Percentiles rank a stretch among this genome's conserved stretches.
phyloP scores from a whole-genome alignment of 2,797 vertebrate species.

The Lepus townsendii region DNA sequence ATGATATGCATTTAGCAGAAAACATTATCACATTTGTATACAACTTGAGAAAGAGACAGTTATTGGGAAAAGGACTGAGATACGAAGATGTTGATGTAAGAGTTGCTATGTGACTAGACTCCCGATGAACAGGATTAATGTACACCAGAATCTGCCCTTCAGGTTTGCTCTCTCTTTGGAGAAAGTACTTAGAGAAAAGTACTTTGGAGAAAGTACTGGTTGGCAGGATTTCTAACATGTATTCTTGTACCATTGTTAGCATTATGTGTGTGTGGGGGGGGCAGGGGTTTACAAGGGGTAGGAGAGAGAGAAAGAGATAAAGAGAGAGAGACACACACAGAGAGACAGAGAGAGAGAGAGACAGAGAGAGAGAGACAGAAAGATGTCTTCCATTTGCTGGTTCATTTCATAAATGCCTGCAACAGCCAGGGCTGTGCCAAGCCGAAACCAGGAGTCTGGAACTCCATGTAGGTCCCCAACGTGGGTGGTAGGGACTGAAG shows the following conservation, averaged over 20 bases:
- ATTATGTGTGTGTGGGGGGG: too few species aligned
- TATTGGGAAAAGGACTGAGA: conserved; percentile 28
- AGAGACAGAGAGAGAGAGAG: too few species aligned
- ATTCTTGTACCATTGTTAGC: neutral
- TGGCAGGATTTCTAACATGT: neutral
- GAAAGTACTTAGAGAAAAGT: neutral
- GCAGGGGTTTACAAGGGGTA: too few species aligned
- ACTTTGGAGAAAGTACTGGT: conserved; percentile 12
- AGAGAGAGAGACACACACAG: too few species aligned
- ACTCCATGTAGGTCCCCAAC: too few species aligned
- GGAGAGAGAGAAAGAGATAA: too few species aligned
- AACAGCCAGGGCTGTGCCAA: too few species aligned
- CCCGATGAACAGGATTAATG: neutral
- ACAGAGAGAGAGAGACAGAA: too few species aligned
- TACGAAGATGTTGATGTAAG: neutral
- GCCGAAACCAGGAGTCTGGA: too few species aligned
- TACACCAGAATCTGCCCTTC: neutral
- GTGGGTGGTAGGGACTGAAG: too few species aligned
- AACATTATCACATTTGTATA: neutral
- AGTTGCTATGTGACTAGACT: conserved; percentile 11
- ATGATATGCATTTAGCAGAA: neutral
- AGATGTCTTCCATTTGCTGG: too few species aligned
- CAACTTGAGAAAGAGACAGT: conserved; percentile 27
- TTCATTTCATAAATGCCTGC: too few species aligned
- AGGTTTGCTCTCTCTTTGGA: conserved; percentile 13